These are phyloP conservation scores for Tipula vernalis DNA, from an alignment of 2,888 invertebrate species.

Conservation along the genomic window DNA sequence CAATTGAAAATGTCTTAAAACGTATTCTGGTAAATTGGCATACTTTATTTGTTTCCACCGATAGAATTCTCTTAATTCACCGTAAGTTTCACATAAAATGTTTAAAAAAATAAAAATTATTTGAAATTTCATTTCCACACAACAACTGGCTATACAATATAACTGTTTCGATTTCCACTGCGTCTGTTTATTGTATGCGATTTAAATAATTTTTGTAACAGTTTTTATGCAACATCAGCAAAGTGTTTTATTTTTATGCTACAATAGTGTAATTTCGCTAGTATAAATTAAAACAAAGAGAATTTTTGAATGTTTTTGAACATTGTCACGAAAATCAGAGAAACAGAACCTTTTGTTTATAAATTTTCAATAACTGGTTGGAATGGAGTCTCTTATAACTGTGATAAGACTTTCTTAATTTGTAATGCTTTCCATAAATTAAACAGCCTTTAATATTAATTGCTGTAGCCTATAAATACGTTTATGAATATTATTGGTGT, in stretches of 20 bases:
- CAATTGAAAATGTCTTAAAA: not conserved
- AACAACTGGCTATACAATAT: not conserved
- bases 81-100: not conserved
- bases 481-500: no score
- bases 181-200: not conserved
- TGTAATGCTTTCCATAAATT: no score
- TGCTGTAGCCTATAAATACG: no score
- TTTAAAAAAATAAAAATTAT: not conserved
- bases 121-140: not conserved
- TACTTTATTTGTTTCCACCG: constrained; percentile 33
- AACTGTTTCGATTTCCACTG: not conserved
- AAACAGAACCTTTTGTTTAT: not conserved
- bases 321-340: not conserved
- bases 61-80: constrained; percentile 28
- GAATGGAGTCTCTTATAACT: no score
- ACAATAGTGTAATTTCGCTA: not conserved
- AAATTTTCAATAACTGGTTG: no score
- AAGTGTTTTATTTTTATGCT: not conserved
- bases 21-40: constrained; percentile 15
- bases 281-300: not conserved
- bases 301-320: not conserved
- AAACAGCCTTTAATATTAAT: no score
- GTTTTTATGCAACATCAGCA: not conserved
- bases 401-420: no score
- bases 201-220: not conserved